These are phyloP conservation scores for Picus viridis DNA, from an alignment of 2,797 vertebrate species.

Conservation along the genomic window DNA sequence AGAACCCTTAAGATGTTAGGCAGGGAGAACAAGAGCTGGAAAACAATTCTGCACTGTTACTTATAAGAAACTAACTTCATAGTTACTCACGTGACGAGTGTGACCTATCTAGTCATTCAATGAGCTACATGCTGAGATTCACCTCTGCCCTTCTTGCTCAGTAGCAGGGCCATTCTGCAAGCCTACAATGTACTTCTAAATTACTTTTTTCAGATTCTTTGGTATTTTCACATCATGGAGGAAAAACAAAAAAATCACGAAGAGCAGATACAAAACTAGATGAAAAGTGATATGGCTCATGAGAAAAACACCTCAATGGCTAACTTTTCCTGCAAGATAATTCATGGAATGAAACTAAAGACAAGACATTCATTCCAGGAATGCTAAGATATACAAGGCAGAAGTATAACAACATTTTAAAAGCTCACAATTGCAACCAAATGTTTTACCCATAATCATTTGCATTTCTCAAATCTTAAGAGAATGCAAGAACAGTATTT, in stretches of 20 bases:
- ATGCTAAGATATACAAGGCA: constrained; percentile 22
- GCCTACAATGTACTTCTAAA: background rate
- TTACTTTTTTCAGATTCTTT: background rate
- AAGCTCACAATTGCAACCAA: constrained; percentile 3
- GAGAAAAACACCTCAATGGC: background rate
- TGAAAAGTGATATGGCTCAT: background rate
- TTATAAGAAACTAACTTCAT: background rate
- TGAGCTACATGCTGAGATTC: background rate
- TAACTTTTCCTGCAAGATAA: background rate
- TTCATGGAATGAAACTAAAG: background rate
- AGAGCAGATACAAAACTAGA: background rate
- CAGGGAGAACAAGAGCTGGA: background rate
- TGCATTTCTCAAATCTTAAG: constrained; percentile 4
- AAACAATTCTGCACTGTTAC: background rate
- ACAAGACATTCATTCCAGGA: background rate
- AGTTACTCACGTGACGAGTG: background rate
- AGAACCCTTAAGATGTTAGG: background rate
- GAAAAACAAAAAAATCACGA: background rate
- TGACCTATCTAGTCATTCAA: background rate
- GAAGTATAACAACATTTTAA: background rate
- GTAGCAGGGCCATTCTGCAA: background rate
- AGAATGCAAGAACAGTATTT: background rate
- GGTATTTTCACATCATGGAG: background rate
- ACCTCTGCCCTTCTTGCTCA: background rate
- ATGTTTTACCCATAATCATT: background rate